Base-by-base conservation (phyloP, 2,797 vertebrate genomes). In the Rachycentron canadum region DNA sequence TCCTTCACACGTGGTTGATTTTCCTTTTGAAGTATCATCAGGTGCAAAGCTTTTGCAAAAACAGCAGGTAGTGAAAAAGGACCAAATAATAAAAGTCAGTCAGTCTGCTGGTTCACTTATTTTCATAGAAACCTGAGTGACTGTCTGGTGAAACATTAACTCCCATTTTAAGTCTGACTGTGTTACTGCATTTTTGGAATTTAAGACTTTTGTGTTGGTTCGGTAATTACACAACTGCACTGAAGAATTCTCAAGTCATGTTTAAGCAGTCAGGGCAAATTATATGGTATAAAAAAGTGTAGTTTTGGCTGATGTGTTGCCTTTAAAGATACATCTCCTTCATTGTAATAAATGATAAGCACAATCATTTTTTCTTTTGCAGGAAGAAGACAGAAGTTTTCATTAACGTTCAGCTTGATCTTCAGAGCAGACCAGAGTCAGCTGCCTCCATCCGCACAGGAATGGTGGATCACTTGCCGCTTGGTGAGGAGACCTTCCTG, bases 391-490 rank as follows among this genome's bases (percentile, higher is more conserved):
- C 25, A 57, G 16, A 79, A 28, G 9, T 52, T 79, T 73, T 78
- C 67, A 47, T 78, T 21, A 34, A 69, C 47, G 49, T 63, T 82
- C 55, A 76, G 69, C 66, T 79, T 53, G 79, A 85, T 76, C 69
- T 41, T 78, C 72, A 68, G 73, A 72, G 73, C 81, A 69, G 79
- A 88, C 72, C 78, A 78, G 81, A 88, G 73, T 76, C 81, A 79
- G 81, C 76, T 86, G 85, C 67, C 68, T 75, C 72, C 69, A 85
- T 80, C 73, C 63, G 65, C 87, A 89, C 91, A 92, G 92, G 93
- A 91, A 99, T 99, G 98, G 98, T 99, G 95, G 98, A 99, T 96
- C 97, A 98, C 94, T 94, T 98, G 95, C 91, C 96, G 58, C 95
- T 96, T 92, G 95, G 96, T 91, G 97, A 97, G 93, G 97, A 97